Evolutionary conservation across 2,797 vertebrate species (phyloP), one percentile per base, ranked within the genome.

Genomic region (Cryptoblepharus egeriae): DNA sequence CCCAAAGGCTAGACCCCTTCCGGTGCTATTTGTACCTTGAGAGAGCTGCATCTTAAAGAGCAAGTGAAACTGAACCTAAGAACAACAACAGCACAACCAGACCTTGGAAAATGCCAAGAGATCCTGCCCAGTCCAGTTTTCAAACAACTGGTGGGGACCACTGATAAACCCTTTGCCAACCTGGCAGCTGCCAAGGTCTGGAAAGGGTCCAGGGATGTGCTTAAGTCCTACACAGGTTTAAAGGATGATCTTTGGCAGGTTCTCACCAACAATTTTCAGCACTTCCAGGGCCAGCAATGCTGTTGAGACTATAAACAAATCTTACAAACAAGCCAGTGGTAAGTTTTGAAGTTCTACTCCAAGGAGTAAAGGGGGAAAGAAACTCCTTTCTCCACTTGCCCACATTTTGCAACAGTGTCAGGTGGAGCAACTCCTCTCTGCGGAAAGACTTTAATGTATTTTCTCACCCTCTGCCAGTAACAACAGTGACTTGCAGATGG

Each of bases 181-280:
- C 84, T 1, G 3, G 85, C 83, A 78, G 77, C 60, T 93, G 93
- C 93, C 92, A 92, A 93, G 86, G 90, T 92, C 90, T 93, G 90
- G 9, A 84, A 92, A 81, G 90, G 90, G 90, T 92, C 90, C 85
- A 84, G 86, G 75, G 88, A 90, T 90, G 88, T 87, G 88, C 88
- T 93, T 87, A 85, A 90, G 88, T 89, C 88, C 93, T 93, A 70
- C 88, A 90, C 87, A 81, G 89, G 93, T 92, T 93, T 92, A 93
- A 90, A 93, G 83, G 90, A 92, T 87, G 93, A 93, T 92, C 91
- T 82, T 92, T 93, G 92, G 93, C 93, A 93, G 89, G 83, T 90
- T 88, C 87, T 70, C 88, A 61, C 69, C 85, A 88, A 90, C 86
- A 87, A 86, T 90, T 93, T 88, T 93, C 88, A 90, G 88, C 87